Evolutionary conservation across 2,888 invertebrate species (phyloP), one percentile per base, ranked within the genome.

Genomic region (Pterostichus niger): DNA sequence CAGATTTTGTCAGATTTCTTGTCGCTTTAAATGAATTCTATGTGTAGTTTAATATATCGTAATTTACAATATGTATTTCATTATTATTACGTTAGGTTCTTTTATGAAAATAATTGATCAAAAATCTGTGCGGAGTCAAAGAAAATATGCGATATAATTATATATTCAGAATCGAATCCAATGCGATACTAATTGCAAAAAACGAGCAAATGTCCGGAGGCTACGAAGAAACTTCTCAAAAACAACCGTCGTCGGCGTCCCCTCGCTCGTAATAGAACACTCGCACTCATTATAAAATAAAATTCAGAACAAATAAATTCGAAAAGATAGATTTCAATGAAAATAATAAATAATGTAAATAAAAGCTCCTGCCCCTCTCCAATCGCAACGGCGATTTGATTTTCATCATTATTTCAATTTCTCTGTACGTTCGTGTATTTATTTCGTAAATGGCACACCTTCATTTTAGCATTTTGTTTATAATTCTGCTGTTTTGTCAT

Each of bases 381-480:
- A 7, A 17, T 49, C 46, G 71, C 71, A 73, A 83, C 35, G 82
- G 80, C 64, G 84, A 84, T 84, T 85, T 85, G 85, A 85, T 85
- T 85, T 85, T 84, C 85, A 85, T 85, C 85, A 85, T 85, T 85
- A 85, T 85, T 85, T 84, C 85, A 85, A 85, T 85, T 85, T 85
- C 84, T 85, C 85, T 83, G 84, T 84, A 85, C 84, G 83, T 85
- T 85, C 85, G 85, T 49, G 33, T 80, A 68, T 80, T 80, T 68
- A 80, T 64, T 64, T 46, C 80, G 49, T 52, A 33, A 64, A 64
- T 80, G 80, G 33, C 54, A 68, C 68, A 52, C 68, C 80, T 80
- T 68, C 68, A 80, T 68, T 80, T 80, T 80, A 33, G 33, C 64
- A 35, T 80, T 78, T 78, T 78, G 61, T 78, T 61, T 61, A 78